phyloP scores from a whole-genome alignment of 2,888 invertebrate genomes.

The Apodemia hepburni region DNA sequence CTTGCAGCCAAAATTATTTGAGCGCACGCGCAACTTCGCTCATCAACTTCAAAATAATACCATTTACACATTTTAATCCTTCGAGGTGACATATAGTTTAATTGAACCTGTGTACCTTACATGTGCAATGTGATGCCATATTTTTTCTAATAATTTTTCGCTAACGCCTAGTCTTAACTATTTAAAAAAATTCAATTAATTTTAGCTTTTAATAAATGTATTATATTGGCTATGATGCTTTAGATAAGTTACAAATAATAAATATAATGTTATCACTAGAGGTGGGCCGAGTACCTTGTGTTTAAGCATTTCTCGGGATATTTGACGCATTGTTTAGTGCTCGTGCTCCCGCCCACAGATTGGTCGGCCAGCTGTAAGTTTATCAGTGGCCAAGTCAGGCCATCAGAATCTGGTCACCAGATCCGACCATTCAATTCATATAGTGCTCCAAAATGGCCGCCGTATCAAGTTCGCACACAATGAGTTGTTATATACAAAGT shows the following conservation, averaged over 20 bases:
- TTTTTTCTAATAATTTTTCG: not conserved
- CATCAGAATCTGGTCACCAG: no score
- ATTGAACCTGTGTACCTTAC: not conserved
- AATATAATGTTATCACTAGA: not conserved
- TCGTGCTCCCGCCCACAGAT: no score
- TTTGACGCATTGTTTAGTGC: no score
- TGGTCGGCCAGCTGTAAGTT: no score
- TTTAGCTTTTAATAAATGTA: not conserved
- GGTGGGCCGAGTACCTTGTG: not conserved
- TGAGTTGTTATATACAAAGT: no score
- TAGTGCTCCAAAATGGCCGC: no score
- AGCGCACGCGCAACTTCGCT: no score
- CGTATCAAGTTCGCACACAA: no score
- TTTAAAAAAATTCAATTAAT: not conserved
- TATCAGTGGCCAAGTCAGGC: no score
- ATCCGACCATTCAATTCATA: no score
- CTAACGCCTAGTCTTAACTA: constrained; percentile 17
- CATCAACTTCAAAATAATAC: not conserved
- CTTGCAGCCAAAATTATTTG: no score
- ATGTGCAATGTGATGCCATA: constrained; percentile 12
- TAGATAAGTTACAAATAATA: not conserved
- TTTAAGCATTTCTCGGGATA: no score
- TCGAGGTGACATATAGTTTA: not conserved
- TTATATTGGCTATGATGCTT: constrained; percentile 4
- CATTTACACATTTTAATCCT: not conserved